Evolutionary conservation across 2,797 vertebrate species (phyloP), one percentile per base, ranked within the genome.

Genomic region (Aplochiton taeniatus): DNA sequence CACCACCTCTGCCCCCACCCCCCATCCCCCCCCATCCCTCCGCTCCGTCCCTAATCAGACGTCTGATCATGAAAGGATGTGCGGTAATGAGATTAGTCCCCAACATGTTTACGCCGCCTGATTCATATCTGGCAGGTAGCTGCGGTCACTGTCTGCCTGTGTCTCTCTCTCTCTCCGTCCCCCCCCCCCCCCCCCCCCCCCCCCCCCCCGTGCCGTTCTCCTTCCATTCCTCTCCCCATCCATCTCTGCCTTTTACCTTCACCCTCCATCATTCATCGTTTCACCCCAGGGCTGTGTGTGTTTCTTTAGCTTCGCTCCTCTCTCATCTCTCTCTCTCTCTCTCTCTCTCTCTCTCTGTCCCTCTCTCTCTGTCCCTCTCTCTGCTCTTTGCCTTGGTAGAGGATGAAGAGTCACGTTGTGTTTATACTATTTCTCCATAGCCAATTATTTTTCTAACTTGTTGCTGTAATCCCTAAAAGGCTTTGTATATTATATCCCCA

Each of bases 31-130:
- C 11, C 51, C 31, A 51, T 51, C 16, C 61, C 58, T 64, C 50
- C 73, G 17, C 43, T 12, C n/a, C 8, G 20, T 64, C 65, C 58
- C 60, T 86, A 84, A 90, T 91, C 85, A 82, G 74, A 73, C 76
- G 52, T 87, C 70, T 74, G 73, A 83, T 86, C 69, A 76, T 73
- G 70, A 71, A 73, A 86, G 81, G 73, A 77, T 12, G 58, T 51
- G 61, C 76, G 69, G 80, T 88, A 90, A 91, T 84, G 80, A 84
- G 83, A 91, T 92, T 87, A 88, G 76, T 72, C 73, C 81, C 71
- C 75, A 83, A 83, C 79, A 81, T 87, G 84, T 89, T 87, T 87
- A 88, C 82, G 80, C 76, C 69, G 80, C 83, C 79, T 86, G 81
- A 89, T 89, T 88, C 83, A 88, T 83, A 88, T 74, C 73, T 74